phyloP scores from a whole-genome alignment of 2,888 invertebrate genomes.

The Acronicta psi region DNA sequence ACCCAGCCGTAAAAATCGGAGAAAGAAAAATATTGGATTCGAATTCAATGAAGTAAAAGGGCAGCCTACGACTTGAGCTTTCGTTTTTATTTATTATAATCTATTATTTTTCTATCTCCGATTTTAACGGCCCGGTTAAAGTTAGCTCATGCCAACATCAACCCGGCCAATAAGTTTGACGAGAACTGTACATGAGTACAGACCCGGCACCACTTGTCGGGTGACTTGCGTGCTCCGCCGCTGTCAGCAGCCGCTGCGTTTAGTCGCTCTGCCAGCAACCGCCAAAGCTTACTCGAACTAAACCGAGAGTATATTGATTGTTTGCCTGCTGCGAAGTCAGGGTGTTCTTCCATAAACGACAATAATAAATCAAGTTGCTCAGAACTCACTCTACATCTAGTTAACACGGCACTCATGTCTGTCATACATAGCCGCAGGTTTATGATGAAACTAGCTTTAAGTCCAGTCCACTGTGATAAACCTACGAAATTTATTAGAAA shows the following conservation, averaged over 20 bases:
- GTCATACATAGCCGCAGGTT: conserved; percentile 43
- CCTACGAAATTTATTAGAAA: no score
- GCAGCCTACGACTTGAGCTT: no score
- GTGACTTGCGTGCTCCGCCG: conserved; percentile 81
- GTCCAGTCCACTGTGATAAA: no score
- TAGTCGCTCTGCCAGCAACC: conserved; percentile 80
- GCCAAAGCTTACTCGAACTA: conserved; percentile 84
- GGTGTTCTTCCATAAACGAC: conserved; percentile 86
- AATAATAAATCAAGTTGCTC: conserved; percentile 82
- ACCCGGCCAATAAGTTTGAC: no score
- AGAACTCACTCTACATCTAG: conserved; percentile 81
- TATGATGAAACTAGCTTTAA: background rate
- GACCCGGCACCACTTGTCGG: conserved; percentile 86
- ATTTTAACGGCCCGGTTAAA: no score
- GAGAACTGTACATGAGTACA: conserved; percentile 53
- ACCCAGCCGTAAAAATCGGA: no score
- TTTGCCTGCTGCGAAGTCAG: conserved; percentile 83
- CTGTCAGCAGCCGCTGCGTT: conserved; percentile 82
- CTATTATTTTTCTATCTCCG: no score
- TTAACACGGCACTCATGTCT: conserved; percentile 78
- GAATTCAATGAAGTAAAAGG: no score
- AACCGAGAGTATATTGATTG: conserved; percentile 83
- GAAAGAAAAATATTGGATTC: no score
- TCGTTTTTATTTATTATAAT: no score
- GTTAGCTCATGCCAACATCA: no score